Percentiles rank a stretch among this genome's conserved stretches.
Evolutionary conservation across 2,888 invertebrate species (phyloP).

Genomic region (Seira sanloemensis): DNA sequence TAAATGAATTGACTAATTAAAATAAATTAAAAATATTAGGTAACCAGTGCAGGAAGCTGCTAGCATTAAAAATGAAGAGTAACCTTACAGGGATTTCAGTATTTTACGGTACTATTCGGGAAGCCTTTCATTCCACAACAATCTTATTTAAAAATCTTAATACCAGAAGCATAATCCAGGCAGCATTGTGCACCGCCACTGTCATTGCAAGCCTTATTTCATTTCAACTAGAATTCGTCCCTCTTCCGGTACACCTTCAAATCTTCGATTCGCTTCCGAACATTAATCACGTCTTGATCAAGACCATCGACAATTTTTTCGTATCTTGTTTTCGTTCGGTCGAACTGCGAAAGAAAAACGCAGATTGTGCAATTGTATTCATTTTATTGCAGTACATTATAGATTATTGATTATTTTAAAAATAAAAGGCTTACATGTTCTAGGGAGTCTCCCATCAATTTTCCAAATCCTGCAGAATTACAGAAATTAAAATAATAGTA

Average conservation of each 20-base stretch:
- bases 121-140: too few relatives aligned
- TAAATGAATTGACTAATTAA: neutral
- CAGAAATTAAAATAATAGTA: neutral
- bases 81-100: too few relatives aligned
- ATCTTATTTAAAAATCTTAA: too few relatives aligned
- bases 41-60: neutral
- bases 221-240: conserved; percentile 65
- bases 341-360: conserved; percentile 49
- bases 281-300: conserved; percentile 57
- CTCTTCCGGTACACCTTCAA: conserved; percentile 62
- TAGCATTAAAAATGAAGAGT: neutral
- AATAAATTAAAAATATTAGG: neutral
- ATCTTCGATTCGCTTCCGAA: conserved; percentile 61
- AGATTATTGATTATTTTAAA: too few relatives aligned
- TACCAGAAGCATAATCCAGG: too few relatives aligned
- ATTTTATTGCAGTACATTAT: too few relatives aligned
- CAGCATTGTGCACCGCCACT: too few relatives aligned
- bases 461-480: conserved; percentile 29
- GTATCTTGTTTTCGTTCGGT: conserved; percentile 62
- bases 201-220: too few relatives aligned
- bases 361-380: too few relatives aligned
- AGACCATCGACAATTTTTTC: conserved; percentile 64
- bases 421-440: conserved; percentile 40
- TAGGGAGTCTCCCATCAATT: conserved; percentile 50
- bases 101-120: too few relatives aligned